These are phyloP conservation scores for Megaustenia siamemsis DNA, from an alignment of 2,888 invertebrate species.

Conservation along the genomic window DNA sequence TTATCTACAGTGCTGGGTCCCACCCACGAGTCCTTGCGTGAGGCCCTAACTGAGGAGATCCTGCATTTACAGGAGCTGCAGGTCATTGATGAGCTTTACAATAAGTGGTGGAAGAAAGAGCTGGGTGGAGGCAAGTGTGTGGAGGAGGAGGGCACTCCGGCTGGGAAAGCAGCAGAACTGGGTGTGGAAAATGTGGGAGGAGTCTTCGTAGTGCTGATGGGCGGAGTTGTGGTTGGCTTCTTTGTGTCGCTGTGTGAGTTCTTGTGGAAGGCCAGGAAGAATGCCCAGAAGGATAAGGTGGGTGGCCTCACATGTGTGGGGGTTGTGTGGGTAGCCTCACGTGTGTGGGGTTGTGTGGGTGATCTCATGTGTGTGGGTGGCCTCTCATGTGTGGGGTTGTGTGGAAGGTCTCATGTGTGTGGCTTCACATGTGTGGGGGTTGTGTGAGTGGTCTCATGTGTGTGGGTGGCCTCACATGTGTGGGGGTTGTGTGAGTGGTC, in stretches of 20 bases:
- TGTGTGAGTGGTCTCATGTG: too few species aligned
- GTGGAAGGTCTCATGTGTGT: too few species aligned
- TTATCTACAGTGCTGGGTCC: background rate
- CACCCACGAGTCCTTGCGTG: conserved; percentile 82
- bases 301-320: conserved; percentile 31
- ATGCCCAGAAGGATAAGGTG: conserved; percentile 76
- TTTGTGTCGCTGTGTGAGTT: conserved; percentile 96
- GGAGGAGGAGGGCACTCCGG: conserved; percentile 82
- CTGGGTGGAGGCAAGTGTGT: conserved; percentile 80
- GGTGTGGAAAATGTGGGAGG: conserved; percentile 94
- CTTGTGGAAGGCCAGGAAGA: conserved; percentile 77
- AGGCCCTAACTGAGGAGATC: conserved; percentile 96
- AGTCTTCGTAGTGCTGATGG: conserved; percentile 96
- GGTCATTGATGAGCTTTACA: conserved; percentile 90
- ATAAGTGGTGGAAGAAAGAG: conserved; percentile 91
- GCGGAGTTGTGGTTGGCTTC: conserved; percentile 93
- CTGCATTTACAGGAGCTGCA: conserved; percentile 97
- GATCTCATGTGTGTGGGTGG: too few species aligned
- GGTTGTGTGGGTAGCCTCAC: too few species aligned
- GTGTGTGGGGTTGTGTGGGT: too few species aligned
- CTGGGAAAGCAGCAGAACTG: conserved; percentile 91
- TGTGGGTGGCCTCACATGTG: too few species aligned
- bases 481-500: too few species aligned
- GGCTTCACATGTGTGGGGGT: too few species aligned
- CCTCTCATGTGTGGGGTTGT: too few species aligned